A percentile compares a stretch with the other conserved stretches of the same genome.
phyloP scores from a whole-genome alignment of 2,797 vertebrate genomes.

The Zenarchopterus dispar region DNA sequence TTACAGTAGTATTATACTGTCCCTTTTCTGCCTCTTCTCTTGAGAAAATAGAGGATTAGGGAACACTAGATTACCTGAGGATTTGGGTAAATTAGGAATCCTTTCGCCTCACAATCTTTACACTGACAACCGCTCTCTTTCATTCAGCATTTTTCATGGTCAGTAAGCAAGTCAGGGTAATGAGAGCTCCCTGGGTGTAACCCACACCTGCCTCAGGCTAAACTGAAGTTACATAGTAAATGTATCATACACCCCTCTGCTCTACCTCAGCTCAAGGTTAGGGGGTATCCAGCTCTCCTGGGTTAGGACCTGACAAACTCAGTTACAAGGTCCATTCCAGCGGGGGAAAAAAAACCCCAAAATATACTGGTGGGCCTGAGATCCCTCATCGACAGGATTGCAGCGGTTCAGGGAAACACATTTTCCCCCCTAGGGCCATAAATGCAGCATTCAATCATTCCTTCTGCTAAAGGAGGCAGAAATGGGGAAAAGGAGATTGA shows the following conservation, averaged over 20 bases:
- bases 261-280: constrained; percentile 41
- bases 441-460: constrained; percentile 70
- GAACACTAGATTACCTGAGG: constrained; percentile 68
- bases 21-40: constrained; percentile 17
- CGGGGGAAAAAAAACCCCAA: constrained; percentile 39
- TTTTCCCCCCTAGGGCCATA: constrained; percentile 55
- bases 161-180: constrained; percentile 61
- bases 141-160: constrained; percentile 25
- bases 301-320: constrained; percentile 53
- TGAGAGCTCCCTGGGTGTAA: constrained; percentile 53
- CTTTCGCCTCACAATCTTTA: constrained; percentile 44
- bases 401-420: constrained; percentile 53
- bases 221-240: constrained; percentile 38
- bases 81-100: constrained; percentile 76
- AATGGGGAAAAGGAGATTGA: constrained; percentile 65
- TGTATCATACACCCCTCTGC: constrained; percentile 16
- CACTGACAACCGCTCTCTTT: constrained; percentile 46
- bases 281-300: constrained; percentile 43
- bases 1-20: constrained; percentile 26
- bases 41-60: constrained; percentile 56
- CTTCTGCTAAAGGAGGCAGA: constrained; percentile 58
- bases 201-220: constrained; percentile 49
- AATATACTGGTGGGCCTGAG: constrained; percentile 47
- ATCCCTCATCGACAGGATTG: constrained; percentile 51
- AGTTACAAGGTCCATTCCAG: constrained; percentile 59